A percentile compares a stretch with the other conserved stretches of the same genome.
Evolutionary conservation across 2,113 vertebrate species (phyloP).

Genomic region (Trematocara unimaculatum): DNA sequence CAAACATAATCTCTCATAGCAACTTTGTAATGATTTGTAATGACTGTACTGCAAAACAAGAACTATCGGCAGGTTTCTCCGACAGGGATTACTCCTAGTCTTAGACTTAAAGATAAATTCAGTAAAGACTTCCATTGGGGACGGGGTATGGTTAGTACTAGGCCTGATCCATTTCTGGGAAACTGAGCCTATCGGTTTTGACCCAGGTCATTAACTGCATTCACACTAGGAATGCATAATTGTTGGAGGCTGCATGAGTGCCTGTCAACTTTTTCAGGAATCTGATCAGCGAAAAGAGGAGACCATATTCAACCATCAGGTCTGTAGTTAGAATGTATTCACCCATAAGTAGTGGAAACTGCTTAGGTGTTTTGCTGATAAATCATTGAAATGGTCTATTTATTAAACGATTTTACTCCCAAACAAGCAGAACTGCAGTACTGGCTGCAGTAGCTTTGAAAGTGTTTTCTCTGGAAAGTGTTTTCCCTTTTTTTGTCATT

Average conservation of each 20-base stretch:
- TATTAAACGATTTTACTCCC: not conserved
- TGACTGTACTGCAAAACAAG: not conserved
- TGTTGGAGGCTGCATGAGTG: not conserved
- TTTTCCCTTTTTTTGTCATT: not conserved
- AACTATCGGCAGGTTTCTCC: not conserved
- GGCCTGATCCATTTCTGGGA: not conserved
- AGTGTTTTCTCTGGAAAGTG: not conserved
- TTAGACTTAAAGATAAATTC: not conserved
- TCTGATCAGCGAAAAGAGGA: not conserved
- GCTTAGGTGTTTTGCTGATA: not conserved
- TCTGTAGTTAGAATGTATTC: not conserved
- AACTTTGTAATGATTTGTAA: too few species aligned
- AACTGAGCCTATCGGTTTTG: not conserved
- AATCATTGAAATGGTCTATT: not conserved
- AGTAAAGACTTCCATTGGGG: not conserved
- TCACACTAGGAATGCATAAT: not conserved
- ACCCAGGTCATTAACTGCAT: not conserved
- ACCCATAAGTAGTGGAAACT: not conserved
- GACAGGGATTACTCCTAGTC: not conserved
- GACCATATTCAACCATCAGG: not conserved
- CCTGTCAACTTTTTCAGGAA: not conserved
- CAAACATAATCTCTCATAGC: too few species aligned
- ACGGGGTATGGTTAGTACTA: not conserved
- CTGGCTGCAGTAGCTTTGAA: not conserved
- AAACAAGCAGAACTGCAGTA: not conserved